Conservation (phyloP, 2,797 vertebrate genomes). For the Gephyroberyx darwinii region DNA sequence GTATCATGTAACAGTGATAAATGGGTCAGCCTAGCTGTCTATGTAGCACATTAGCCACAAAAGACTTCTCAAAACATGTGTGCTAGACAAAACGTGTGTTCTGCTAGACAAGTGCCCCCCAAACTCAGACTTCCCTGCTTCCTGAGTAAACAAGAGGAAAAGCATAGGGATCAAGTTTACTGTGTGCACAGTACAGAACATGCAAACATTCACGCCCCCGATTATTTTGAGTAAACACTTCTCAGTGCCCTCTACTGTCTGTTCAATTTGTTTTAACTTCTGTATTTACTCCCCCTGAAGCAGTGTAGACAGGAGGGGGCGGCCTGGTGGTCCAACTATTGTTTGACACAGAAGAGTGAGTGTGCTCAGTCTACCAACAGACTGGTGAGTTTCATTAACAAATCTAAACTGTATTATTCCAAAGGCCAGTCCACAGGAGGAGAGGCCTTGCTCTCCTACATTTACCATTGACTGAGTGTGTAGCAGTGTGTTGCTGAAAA, state of each 20-base stretch:
- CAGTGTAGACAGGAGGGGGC: constrained; percentile 2
- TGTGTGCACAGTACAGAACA: neutral
- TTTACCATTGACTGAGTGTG: neutral
- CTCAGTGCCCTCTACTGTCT: constrained; percentile 30
- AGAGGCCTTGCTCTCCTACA: neutral
- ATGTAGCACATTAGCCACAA: neutral
- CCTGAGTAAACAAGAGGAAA: neutral
- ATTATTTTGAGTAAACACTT: constrained; percentile 13
- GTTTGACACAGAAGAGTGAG: constrained; percentile 3
- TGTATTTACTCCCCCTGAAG: constrained; percentile 8
- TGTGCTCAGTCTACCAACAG: too few species aligned
- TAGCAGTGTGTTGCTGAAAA: neutral
- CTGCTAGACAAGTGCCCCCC: neutral
- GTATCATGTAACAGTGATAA: neutral
- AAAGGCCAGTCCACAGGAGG: neutral
- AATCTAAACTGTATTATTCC: neutral
- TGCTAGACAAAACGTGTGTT: neutral
- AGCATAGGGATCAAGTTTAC: neutral
- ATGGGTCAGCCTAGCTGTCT: neutral
- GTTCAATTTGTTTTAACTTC: neutral
- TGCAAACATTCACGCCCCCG: constrained; percentile 6
- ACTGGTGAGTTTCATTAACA: neutral
- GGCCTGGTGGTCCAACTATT: neutral
- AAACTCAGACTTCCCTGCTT: neutral
- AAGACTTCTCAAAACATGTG: neutral